A percentile compares a stretch with the other conserved stretches of the same genome.
Evolutionary conservation across 2,888 invertebrate genomes (phyloP).

Genomic region (Lobophora halterata): DNA sequence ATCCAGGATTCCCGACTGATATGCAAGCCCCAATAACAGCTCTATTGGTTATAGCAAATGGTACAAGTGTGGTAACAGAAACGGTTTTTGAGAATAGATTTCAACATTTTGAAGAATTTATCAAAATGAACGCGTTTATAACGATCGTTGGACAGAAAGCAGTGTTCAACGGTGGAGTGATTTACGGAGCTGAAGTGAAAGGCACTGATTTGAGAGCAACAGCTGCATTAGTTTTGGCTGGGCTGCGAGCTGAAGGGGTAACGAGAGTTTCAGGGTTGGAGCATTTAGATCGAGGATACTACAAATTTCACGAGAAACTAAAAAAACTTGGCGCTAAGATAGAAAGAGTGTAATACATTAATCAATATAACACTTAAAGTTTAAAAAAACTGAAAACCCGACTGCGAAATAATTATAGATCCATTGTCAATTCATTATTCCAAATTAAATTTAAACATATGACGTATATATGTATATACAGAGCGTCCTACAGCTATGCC

Average conservation of each 20-base stretch:
- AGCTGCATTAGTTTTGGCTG: constrained; percentile 19
- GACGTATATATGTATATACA: too few species aligned
- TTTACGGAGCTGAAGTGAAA: constrained; percentile 7
- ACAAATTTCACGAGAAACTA: constrained; percentile 22
- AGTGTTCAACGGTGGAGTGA: constrained; percentile 7
- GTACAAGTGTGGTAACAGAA: constrained; percentile 14
- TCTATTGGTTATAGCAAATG: constrained; percentile 12
- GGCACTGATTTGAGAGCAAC: constrained; percentile 19
- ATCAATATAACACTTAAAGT: too few species aligned
- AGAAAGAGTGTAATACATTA: too few species aligned
- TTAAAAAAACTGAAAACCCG: too few species aligned
- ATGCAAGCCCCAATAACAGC: constrained; percentile 20
- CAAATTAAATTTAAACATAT: too few species aligned
- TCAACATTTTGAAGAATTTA: constrained; percentile 19
- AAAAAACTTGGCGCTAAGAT: too few species aligned
- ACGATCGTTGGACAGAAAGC: constrained; percentile 5
- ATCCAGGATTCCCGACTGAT: constrained; percentile 24
- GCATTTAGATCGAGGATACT: constrained; percentile 23
- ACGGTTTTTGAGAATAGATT: constrained; percentile 22
- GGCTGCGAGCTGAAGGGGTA: constrained; percentile 14
- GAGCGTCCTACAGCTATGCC: too few species aligned
- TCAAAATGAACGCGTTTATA: constrained; percentile 13
- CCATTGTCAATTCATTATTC: too few species aligned
- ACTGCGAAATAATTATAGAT: too few species aligned
- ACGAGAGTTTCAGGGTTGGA: constrained; percentile 14